Percentiles rank a stretch among this genome's conserved stretches.
Evolutionary conservation across 2,888 invertebrate genomes (phyloP).

Genomic region (Microctonus brassicae): DNA sequence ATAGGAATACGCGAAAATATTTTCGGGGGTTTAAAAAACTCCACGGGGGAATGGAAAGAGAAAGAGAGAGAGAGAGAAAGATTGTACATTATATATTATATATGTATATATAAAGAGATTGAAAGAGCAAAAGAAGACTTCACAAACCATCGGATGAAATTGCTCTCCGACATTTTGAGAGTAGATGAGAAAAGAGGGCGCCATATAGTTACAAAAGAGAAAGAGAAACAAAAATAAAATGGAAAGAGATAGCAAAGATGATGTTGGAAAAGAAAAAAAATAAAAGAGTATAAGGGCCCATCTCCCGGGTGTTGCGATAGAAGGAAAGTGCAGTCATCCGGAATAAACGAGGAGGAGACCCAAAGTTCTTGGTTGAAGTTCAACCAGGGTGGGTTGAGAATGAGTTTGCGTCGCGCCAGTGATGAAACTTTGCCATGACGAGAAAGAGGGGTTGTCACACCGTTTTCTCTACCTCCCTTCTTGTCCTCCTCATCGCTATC

Average conservation of each 20-base stretch:
- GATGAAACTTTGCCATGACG: constrained; percentile 69
- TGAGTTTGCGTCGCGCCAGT: constrained; percentile 66
- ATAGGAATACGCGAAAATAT: background rate
- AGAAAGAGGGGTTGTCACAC: constrained; percentile 66
- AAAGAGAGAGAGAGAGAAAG: background rate
- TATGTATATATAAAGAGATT: constrained; percentile 15
- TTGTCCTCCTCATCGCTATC: constrained; percentile 19
- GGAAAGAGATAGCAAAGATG: background rate
- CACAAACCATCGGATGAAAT: constrained; percentile 59
- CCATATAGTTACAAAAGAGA: background rate
- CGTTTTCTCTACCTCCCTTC: constrained; percentile 49
- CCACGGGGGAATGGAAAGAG: background rate
- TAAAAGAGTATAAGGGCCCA: constrained; percentile 45
- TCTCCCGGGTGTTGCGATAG: constrained; percentile 57
- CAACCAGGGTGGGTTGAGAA: constrained; percentile 60
- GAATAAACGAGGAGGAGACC: constrained; percentile 69
- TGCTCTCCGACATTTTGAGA: constrained; percentile 54
- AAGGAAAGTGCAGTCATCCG: constrained; percentile 68
- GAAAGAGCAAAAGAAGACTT: constrained; percentile 38
- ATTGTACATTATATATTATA: too few relatives aligned
- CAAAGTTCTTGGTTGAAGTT: constrained; percentile 69
- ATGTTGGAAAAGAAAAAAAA: constrained; percentile 27
- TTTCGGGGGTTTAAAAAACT: background rate
- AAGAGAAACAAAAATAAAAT: background rate
- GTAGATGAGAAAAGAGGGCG: constrained; percentile 39